These are phyloP conservation scores for Dolichopus griseipennis DNA, from an alignment of 2,888 invertebrate species.

Conservation along the genomic window DNA sequence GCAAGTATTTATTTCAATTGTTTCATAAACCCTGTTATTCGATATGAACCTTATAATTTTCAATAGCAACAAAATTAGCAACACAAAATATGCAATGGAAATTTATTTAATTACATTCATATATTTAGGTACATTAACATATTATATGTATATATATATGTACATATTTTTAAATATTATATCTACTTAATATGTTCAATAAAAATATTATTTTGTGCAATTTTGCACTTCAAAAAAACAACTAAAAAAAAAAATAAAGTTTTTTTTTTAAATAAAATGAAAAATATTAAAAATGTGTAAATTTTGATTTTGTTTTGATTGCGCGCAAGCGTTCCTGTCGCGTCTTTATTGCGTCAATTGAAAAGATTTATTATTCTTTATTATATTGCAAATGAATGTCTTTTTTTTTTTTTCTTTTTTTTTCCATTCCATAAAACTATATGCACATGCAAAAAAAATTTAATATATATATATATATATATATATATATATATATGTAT, in stretches of 20 bases:
- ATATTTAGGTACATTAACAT: neutral
- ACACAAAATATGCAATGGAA: neutral
- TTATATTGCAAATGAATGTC: neutral
- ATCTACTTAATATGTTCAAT: neutral
- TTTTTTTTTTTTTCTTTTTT: neutral
- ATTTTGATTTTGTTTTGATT: slow-evolving; percentile 6
- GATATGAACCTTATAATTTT: no score
- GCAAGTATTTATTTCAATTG: no score
- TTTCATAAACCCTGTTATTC: no score
- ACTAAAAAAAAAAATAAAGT: neutral
- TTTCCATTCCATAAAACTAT: neutral
- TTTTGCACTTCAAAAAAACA: neutral
- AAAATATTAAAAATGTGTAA: neutral
- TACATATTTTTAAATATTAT: neutral
- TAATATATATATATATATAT: no score
- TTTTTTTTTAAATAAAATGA: no score
- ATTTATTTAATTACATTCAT: neutral
- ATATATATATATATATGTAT: no score
- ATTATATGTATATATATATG: no score
- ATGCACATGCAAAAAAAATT: no score
- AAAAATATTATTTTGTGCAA: neutral
- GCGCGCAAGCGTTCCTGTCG: slow-evolving; percentile 6
- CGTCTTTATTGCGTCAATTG: slow-evolving; percentile 6
- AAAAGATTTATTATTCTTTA: slow-evolving; percentile 3
- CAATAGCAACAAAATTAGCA: no score